phyloP scores from a whole-genome alignment of 37 sponge, comb jelly and placozoan genomes.

The Beroe forskalii region DNA sequence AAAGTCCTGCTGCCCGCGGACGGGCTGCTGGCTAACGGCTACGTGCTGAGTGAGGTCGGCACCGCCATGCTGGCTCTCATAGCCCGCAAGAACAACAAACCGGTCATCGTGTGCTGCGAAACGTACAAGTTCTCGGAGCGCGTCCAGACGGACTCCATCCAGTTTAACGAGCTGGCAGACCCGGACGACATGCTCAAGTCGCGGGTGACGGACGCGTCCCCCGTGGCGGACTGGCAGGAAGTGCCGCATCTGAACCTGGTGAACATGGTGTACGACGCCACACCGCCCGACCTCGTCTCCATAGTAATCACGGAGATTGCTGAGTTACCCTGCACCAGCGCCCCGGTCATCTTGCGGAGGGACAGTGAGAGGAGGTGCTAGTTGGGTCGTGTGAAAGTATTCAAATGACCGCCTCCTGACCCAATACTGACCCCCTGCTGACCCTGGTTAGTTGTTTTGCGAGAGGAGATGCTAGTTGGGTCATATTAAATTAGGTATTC shows the following conservation, averaged over 20 bases:
- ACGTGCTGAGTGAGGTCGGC: slow-evolving; percentile 89
- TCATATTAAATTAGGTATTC: too few species aligned
- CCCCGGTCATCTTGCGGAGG: slow-evolving; percentile 88
- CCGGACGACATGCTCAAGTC: slow-evolving; percentile 75
- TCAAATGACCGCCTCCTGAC: too few species aligned
- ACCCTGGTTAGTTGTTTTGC: too few species aligned
- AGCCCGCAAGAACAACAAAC: slow-evolving; percentile 91
- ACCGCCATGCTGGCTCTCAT: slow-evolving; percentile 89
- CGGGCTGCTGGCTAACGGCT: slow-evolving; percentile 93
- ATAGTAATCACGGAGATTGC: slow-evolving; percentile 96
- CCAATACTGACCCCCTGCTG: too few species aligned
- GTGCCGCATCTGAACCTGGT: slow-evolving; percentile 75
- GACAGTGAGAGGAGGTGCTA: slow-evolving; percentile 34
- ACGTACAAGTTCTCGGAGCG: slow-evolving; percentile 97
- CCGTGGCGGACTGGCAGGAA: slow-evolving; percentile 77
- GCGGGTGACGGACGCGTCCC: not conserved
- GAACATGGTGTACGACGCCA: slow-evolving; percentile 94
- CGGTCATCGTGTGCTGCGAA: slow-evolving; percentile 97
- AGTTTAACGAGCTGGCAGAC: slow-evolving; percentile 96
- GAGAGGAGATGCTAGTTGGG: too few species aligned
- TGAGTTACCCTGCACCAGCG: slow-evolving; percentile 93
- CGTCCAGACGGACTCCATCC: slow-evolving; percentile 95
- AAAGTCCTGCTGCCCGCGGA: slow-evolving; percentile 89
- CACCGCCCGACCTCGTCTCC: slow-evolving; percentile 88
- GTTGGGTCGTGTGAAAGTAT: too few species aligned